Conservation (phyloP, 2,113 vertebrate genomes). For the Holacanthus passer region DNA sequence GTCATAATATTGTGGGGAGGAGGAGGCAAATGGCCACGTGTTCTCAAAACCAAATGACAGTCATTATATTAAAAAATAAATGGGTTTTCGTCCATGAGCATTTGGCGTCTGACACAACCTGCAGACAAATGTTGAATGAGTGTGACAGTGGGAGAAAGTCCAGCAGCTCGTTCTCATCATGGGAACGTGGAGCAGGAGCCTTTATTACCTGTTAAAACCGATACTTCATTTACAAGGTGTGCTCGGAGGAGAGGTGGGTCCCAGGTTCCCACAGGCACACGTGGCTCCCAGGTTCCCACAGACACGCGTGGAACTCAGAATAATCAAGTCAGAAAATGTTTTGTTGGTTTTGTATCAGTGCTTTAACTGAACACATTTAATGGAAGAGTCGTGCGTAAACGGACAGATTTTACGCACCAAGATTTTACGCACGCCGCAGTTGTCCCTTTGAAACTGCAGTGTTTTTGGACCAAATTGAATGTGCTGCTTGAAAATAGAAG, state of each 20-base stretch:
- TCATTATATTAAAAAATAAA: background rate
- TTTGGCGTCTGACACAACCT: slow-evolving; percentile 8
- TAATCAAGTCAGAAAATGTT: background rate
- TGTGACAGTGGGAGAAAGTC: slow-evolving; percentile 55
- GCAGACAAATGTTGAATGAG: slow-evolving; percentile 26
- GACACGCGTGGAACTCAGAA: background rate
- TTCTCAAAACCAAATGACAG: background rate
- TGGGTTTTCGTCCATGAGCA: background rate
- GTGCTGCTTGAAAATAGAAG: background rate
- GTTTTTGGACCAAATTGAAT: too few species aligned
- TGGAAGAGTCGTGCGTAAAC: slow-evolving; percentile 1
- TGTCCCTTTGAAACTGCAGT: too few species aligned
- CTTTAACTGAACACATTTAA: background rate
- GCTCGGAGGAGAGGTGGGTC: slow-evolving; percentile 10
- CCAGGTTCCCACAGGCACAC: slow-evolving; percentile 45
- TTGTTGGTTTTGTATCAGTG: background rate
- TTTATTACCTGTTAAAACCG: slow-evolving; percentile 67
- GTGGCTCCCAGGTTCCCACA: slow-evolving; percentile 37
- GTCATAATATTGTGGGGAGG: background rate
- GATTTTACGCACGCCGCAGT: too few species aligned
- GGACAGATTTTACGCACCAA: background rate
- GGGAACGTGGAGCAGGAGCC: slow-evolving; percentile 38
- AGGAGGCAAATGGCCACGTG: background rate
- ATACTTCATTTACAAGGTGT: slow-evolving; percentile 30
- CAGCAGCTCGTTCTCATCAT: slow-evolving; percentile 23